Base-by-base conservation (phyloP, 1,140 invertebrate species). In the Stegodyphus mimosarum region DNA sequence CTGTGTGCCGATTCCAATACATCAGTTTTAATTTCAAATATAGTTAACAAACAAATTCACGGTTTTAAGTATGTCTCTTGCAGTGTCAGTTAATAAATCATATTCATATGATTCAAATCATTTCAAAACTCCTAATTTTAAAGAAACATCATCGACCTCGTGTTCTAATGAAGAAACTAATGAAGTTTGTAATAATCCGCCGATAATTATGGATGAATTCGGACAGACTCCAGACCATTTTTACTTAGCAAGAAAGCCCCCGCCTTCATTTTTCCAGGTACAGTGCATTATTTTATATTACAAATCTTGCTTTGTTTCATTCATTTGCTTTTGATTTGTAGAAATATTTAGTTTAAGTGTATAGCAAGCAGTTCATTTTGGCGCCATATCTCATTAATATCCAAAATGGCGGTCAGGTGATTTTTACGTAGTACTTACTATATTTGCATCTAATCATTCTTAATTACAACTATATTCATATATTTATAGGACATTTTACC, bases 221-320 rank as follows among this genome's bases (percentile, higher is more conserved):
- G 88, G 88, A 7, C 88, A 88, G 77, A 88, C 88, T 49, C 88
- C 88, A 7, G 88, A 88, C 70, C 87, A 88, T 73, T 88, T 69
- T 73, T 88, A 88, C 67, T 77, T 88, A n/a, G 87, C 87, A 4
- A 87, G 55, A 77, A 76, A 80, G 18, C 70, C 87, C 13, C 71
- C 83, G 10, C 69, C 63, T 6, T 55, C 70, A 10, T 67, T 67
- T 80, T 74, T 9, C 55, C 84, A 86, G 75, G 76, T 86, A 78
- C 5, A 60, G 55, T 9, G 15, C 33, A 1, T 33, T 33, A 33
- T 33, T 33, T 33, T 33, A 33, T 33, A 33, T 33, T 33, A 33
- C 1, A 33, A 33, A 33, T 33, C 33, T 33, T 33, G 33, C 33
- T 33, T 33, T 33, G 33, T 83, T 73, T 17, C 13, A 72, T n/a